Conservation (phyloP, 35 echinoderm and acorn worm species). For the Amphiura filiformis region DNA sequence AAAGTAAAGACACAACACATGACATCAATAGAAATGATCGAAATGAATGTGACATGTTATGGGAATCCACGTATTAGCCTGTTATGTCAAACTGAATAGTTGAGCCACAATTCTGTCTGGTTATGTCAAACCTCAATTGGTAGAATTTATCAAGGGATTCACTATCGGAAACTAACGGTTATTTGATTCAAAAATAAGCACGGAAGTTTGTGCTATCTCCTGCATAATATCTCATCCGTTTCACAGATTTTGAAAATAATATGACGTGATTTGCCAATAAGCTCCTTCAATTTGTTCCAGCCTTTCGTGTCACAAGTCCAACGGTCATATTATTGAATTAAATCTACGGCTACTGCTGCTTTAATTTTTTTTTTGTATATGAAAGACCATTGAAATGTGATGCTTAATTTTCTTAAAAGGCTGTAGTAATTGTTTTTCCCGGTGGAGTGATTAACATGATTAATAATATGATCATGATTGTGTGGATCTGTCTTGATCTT, state of each 20-base stretch:
- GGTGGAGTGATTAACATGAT: not conserved
- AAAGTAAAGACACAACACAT: too few species aligned
- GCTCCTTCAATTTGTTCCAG: not conserved
- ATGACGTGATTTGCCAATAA: not conserved
- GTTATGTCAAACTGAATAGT: not conserved
- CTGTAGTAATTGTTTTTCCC: not conserved
- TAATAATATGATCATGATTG: conserved; percentile 4
- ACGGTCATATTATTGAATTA: not conserved
- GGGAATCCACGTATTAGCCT: not conserved
- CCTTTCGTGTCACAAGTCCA: not conserved
- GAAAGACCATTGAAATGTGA: not conserved
- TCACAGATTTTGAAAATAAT: conserved; percentile 3
- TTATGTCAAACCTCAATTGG: not conserved
- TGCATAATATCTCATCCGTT: conserved; percentile 5
- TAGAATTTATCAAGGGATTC: not conserved
- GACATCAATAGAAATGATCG: not conserved
- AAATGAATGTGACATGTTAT: not conserved
- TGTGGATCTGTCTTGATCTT: not conserved
- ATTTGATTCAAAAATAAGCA: conserved; percentile 1
- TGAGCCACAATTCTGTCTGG: not conserved
- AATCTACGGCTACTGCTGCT: not conserved
- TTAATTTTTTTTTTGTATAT: not conserved
- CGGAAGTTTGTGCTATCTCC: not conserved
- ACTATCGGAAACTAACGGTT: not conserved
- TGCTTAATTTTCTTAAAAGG: not conserved